Percentiles rank a stretch among this genome's conserved stretches.
phyloP scores from a whole-genome alignment of 1,140 invertebrate species.

The Eciton burchellii region DNA sequence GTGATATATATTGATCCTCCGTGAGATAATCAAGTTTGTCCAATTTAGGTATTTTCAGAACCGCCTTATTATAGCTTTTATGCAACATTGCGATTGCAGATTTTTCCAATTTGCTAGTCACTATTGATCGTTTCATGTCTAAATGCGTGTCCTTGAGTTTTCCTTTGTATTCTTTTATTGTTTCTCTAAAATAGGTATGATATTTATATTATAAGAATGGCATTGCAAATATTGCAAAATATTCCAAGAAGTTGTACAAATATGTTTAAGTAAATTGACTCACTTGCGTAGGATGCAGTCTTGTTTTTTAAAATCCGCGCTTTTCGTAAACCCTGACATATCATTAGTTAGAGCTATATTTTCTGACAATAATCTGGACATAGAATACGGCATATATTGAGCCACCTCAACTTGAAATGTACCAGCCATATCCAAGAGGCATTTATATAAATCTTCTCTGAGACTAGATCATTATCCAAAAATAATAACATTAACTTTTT shows the following conservation, averaged over 20 bases:
- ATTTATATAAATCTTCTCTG: slow-evolving; percentile 75
- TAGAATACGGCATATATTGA: slow-evolving; percentile 59
- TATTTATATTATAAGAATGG: too few relatives aligned
- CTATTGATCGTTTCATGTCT: slow-evolving; percentile 36
- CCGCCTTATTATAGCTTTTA: slow-evolving; percentile 4
- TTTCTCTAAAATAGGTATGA: too few relatives aligned
- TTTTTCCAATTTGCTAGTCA: slow-evolving; percentile 66
- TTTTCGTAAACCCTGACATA: slow-evolving; percentile 56
- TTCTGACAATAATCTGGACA: slow-evolving; percentile 76
- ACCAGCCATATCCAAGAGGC: slow-evolving; percentile 69
- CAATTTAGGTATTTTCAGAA: slow-evolving; percentile 39
- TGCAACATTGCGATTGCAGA: slow-evolving; percentile 51
- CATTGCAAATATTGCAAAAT: background rate
- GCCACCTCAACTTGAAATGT: slow-evolving; percentile 74
- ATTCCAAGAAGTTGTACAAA: background rate
- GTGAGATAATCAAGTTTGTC: slow-evolving; percentile 17
- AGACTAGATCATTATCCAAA: slow-evolving; percentile 71
- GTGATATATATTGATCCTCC: slow-evolving; percentile 36
- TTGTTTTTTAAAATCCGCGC: slow-evolving; percentile 44
- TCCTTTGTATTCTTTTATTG: background rate
- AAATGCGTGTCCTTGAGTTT: slow-evolving; percentile 25
- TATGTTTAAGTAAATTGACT: slow-evolving; percentile 28
- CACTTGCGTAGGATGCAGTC: slow-evolving; percentile 48
- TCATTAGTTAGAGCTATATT: slow-evolving; percentile 78
- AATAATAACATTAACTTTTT: slow-evolving; percentile 1